Evolutionary conservation across 2,113 vertebrate genomes (phyloP), one percentile per base, ranked within the genome.

Genomic region (Columba janthina): DNA sequence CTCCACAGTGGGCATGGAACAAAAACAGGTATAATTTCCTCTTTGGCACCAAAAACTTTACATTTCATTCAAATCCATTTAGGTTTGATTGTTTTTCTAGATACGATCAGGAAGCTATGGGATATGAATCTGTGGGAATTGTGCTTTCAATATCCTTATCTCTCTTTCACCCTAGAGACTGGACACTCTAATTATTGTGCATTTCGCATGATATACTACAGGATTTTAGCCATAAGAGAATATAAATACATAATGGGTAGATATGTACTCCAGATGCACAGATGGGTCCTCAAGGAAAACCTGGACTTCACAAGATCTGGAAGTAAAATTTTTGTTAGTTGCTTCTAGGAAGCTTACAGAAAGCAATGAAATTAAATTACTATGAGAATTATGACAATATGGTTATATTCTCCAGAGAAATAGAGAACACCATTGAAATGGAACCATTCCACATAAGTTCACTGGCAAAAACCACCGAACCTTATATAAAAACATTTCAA

Each of bases 121-220:
- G 14, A 6, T 46, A 42, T 11, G 19, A 42, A 56, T 29, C 3
- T 34, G 11, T 34, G 24, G 22, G 34, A 86, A 77, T 14, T 61
- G 13, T 31, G 32, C 2, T 56, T 80, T 77, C 3, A 0, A 8
- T 77, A 67, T 67, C 0, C 0, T 64, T n/a, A 79, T 3, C 26
- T 3, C 11, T 29, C 15, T 69, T 53, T 88, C 64, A 74, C 3
- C 9, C 19, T 54, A 19, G 11, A 76, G 20, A 42, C 16, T 31
- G 15, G 25, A 53, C 53, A 48, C 5, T 5, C 8, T 14, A 26
- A 38, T 60, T 44, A 28, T 5, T 66, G 16, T 24, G 24, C 6
- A 53, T 56, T 56, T 83, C 34, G 51, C 25, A 44, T 14, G 1
- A 51, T 9, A 19, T 5, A 21, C 29, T 21, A 20, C 19, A 65